A percentile compares a stretch with the other conserved stretches of the same genome.
Evolutionary conservation across 2,888 invertebrate species (phyloP).

Genomic region (Teinopalpus imperialis): DNA sequence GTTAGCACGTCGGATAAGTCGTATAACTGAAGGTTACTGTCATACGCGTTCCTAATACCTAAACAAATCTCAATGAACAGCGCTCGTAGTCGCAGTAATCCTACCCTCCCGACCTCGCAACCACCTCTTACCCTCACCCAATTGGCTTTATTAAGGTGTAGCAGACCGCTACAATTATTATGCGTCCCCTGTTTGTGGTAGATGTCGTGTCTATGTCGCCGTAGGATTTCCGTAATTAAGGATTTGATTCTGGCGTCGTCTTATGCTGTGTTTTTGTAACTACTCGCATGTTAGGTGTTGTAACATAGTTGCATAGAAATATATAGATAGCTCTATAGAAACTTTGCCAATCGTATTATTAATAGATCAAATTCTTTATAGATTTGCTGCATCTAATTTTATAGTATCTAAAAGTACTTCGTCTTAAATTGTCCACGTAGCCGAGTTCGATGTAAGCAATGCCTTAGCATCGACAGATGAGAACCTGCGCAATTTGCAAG

Average conservation of each 20-base stretch:
- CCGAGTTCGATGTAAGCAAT: conserved; percentile 33
- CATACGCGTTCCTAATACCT: conserved; percentile 75
- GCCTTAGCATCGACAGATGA: conserved; percentile 48
- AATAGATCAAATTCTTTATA: no score
- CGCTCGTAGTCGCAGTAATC: conserved; percentile 70
- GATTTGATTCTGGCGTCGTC: conserved; percentile 58
- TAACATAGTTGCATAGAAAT: no score
- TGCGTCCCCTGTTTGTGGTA: conserved; percentile 80
- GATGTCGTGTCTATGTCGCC: conserved; percentile 73
- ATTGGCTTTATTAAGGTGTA: conserved; percentile 82
- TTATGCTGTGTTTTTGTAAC: no score
- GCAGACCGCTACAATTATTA: conserved; percentile 82
- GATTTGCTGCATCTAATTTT: no score
- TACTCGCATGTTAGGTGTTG: no score
- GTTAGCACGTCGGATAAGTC: conserved; percentile 50
- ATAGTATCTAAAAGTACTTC: conserved; percentile 3
- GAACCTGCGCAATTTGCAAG: conserved; percentile 72
- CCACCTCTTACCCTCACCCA: conserved; percentile 53
- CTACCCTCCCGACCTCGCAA: conserved; percentile 47
- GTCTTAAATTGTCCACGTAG: conserved; percentile 26
- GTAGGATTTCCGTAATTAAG: conserved; percentile 77
- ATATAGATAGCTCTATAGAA: no score
- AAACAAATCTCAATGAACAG: conserved; percentile 82
- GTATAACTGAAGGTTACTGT: conserved; percentile 50
- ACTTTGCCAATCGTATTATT: no score